Evolutionary conservation across 2,113 vertebrate genomes (phyloP), one percentile per base, ranked within the genome.

Genomic region (Promerops cafer): DNA sequence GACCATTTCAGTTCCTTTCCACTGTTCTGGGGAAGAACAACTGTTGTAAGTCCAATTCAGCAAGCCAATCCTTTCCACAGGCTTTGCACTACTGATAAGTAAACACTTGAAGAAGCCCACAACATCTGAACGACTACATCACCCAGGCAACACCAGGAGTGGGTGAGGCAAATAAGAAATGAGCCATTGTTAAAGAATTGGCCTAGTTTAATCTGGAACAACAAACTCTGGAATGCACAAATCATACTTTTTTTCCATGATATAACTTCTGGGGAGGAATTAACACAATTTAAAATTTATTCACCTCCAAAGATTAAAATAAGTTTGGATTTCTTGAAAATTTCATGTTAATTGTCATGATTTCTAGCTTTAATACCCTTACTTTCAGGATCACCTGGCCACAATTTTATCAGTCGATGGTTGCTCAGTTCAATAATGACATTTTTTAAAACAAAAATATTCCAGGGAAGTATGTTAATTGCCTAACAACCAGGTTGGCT

Each of bases 81-180:
- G n/a, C 33, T 94, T 96, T 83, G 74, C 45, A 53, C n/a, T 91
- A 35, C 54, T 72, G 59, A 33, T 72, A 89, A 82, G 72, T 49
- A 95, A 96, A 91, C 53, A 91, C 80, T 91, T 49, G 35, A 72
- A 79, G 65, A 93, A 90, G 33, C 16, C 45, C 42, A 74, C 44
- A 90, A 37, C 19, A 61, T 80, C 75, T 72, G 82, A 93, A 75
- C 54, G 75, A n/a, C 78, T 76, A 50, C n/a, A 85, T 93, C 85
- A 87, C 39, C 78, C 45, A 13, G 65, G 87, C 70, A 96, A 91
- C 76, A 63, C 22, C 30, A 87, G 52, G 35, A 83, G 40, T 39
- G 78, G 53, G 37, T 68, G 61, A 84, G 42, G 65, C 66, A 90
- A 90, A 45, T 57, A 87, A 89, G 60, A 87, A 96, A 87, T 39